Evolutionary conservation across 1,140 invertebrate species (phyloP).

Genomic region (Megalopta genalis): DNA sequence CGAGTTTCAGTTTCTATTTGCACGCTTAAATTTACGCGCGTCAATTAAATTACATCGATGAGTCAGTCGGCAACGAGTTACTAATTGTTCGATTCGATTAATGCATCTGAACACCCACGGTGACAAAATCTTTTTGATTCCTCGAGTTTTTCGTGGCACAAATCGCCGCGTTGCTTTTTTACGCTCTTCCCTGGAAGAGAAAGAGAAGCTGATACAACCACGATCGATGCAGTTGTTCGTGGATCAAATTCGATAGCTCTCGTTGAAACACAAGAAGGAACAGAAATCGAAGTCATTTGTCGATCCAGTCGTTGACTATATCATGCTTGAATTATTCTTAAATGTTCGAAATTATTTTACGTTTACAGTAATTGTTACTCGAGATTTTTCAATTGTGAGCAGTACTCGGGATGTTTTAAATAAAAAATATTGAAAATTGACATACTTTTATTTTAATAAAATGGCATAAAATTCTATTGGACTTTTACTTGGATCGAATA

Average conservation of each 20-base stretch:
- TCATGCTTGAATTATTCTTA: conserved; percentile 3
- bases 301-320: conserved; percentile 31
- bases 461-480: too few relatives aligned
- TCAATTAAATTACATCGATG: background rate
- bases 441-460: too few relatives aligned
- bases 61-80: background rate
- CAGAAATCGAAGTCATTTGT: conserved; percentile 46
- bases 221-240: conserved; percentile 57
- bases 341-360: background rate
- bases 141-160: background rate
- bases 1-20: background rate
- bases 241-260: conserved; percentile 64
- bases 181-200: background rate
- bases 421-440: too few relatives aligned
- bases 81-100: background rate
- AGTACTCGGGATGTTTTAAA: background rate
- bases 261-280: conserved; percentile 58
- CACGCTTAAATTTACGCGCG: background rate
- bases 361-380: background rate
- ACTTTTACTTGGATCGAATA: too few relatives aligned
- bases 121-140: background rate
- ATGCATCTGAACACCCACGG: background rate
- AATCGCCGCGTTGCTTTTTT: background rate
- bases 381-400: background rate
- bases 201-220: conserved; percentile 36